These are phyloP conservation scores for Felis chaus DNA, from an alignment of 2,113 vertebrate species.

Conservation along the genomic window DNA sequence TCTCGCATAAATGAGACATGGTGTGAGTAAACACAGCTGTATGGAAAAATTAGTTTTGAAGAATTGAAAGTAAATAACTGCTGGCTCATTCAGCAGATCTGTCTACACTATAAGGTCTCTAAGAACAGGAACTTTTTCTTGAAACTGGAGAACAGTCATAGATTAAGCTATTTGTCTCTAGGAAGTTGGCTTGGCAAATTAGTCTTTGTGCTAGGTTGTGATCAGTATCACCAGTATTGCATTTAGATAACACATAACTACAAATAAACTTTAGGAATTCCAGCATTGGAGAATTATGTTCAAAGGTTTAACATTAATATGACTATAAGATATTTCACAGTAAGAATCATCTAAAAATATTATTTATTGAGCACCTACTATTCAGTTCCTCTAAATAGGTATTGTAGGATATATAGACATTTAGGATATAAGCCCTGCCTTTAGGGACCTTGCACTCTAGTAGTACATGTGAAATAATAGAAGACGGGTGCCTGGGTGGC, in stretches of 20 bases:
- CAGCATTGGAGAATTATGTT: neutral
- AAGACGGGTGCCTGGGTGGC: neutral
- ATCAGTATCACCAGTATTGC: neutral
- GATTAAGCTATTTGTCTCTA: neutral
- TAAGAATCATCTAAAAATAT: constrained; percentile 22
- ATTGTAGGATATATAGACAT: neutral
- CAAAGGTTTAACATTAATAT: constrained; percentile 37
- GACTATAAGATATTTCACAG: constrained; percentile 6
- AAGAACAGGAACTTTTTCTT: constrained; percentile 33
- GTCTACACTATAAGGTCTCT: constrained; percentile 50
- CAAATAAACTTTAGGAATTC: constrained; percentile 46
- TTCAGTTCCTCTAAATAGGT: neutral
- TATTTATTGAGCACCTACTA: neutral
- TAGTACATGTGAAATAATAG: constrained; percentile 1
- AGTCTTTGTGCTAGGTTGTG: constrained; percentile 2
- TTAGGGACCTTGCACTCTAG: neutral
- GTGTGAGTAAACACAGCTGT: constrained; percentile 88
- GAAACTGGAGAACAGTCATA: neutral
- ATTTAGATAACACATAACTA: constrained; percentile 22
- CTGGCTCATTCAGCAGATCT: constrained; percentile 36
- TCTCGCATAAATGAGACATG: constrained; percentile 80
- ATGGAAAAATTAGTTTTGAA: constrained; percentile 73
- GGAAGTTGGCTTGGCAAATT: constrained; percentile 25
- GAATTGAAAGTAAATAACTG: constrained; percentile 66
- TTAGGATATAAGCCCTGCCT: neutral